Percentiles rank a stretch among this genome's conserved stretches.
These are phyloP conservation scores for Onychomys torridus DNA, from an alignment of 2,797 vertebrate species.

Conservation along the genomic window DNA sequence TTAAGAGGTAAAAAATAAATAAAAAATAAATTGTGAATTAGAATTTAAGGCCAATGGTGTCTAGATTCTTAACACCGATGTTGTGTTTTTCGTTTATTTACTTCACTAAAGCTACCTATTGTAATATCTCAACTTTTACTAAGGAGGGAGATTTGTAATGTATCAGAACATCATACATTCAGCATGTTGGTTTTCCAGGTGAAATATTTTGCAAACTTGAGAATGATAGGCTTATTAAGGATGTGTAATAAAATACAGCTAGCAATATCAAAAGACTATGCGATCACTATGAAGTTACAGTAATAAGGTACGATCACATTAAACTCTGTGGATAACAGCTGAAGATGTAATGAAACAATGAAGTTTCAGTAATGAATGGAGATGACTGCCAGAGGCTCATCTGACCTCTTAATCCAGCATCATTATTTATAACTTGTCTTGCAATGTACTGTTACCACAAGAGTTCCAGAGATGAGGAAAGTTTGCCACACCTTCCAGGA, in stretches of 20 bases:
- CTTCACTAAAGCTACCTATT: not conserved
- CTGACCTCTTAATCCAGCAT: constrained; percentile 50
- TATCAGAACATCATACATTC: constrained; percentile 10
- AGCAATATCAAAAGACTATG: not conserved
- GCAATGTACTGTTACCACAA: no score
- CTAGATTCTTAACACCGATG: not conserved
- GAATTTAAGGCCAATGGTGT: constrained; percentile 16
- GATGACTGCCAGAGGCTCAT: constrained; percentile 70
- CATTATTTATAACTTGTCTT: no score
- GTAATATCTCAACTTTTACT: not conserved
- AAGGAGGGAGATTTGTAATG: not conserved
- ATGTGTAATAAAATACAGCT: not conserved
- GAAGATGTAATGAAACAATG: constrained; percentile 79
- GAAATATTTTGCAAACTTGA: not conserved
- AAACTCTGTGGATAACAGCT: not conserved
- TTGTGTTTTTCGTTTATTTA: not conserved
- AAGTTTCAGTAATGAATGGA: constrained; percentile 78
- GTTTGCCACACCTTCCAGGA: no score
- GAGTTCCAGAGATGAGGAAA: no score
- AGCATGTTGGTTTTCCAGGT: not conserved
- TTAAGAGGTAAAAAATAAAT: not conserved
- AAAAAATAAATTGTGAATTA: not conserved
- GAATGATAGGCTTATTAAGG: not conserved
- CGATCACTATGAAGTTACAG: not conserved
- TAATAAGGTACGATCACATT: not conserved